These are phyloP conservation scores for Neogale vison DNA, from an alignment of 2,113 vertebrate genomes.

Conservation along the genomic window DNA sequence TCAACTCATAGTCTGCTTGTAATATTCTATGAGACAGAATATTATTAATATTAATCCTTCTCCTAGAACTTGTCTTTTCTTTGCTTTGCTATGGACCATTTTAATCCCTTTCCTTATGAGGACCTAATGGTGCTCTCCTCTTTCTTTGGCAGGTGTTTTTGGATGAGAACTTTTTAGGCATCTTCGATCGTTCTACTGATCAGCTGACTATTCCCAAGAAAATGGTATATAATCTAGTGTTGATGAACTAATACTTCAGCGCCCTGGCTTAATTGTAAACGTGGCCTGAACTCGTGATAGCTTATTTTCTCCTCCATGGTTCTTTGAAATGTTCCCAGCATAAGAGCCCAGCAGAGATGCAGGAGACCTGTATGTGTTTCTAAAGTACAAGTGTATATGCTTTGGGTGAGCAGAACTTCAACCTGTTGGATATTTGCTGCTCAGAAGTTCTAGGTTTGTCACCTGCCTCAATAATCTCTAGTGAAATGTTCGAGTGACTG, in stretches of 20 bases:
- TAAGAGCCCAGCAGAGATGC: neutral
- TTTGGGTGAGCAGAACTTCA: neutral
- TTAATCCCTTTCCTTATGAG: neutral
- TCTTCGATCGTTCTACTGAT: conserved; percentile 86
- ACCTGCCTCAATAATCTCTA: neutral
- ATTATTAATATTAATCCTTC: neutral
- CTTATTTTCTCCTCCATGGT: neutral
- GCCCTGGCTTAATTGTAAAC: neutral
- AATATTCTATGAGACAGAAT: neutral
- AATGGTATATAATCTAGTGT: conserved; percentile 79
- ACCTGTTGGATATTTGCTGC: neutral
- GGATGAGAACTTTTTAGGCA: conserved; percentile 88
- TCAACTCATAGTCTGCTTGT: neutral
- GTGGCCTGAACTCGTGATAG: neutral
- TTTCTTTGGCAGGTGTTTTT: conserved; percentile 90
- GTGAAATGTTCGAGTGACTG: neutral
- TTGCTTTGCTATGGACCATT: neutral
- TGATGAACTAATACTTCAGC: neutral
- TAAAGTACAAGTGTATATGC: neutral
- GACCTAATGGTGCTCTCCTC: neutral
- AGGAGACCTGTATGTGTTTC: neutral
- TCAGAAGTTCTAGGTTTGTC: neutral
- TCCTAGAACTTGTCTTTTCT: neutral
- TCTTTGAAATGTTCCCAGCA: neutral
- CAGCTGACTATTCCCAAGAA: conserved; percentile 88